These are phyloP conservation scores for Eupithecia dodoneata DNA, from an alignment of 2,888 invertebrate species.

Conservation along the genomic window DNA sequence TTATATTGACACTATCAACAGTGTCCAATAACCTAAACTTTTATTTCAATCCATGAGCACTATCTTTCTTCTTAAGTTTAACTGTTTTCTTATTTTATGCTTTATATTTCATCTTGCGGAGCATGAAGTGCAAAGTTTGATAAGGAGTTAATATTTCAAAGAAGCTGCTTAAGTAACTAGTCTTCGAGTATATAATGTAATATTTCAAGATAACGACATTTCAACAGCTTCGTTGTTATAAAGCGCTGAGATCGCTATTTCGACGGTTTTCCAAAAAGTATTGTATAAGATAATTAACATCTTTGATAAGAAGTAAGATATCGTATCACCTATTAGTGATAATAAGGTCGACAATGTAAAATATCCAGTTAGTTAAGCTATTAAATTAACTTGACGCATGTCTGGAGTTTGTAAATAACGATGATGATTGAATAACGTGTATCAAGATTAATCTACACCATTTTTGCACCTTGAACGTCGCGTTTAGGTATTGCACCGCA, in stretches of 20 bases:
- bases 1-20: too few relatives aligned
- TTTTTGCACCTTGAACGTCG: too few relatives aligned
- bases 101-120: conserved; percentile 19
- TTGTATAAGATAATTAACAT: not conserved
- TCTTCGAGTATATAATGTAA: not conserved
- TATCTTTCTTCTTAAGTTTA: not conserved
- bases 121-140: conserved; percentile 14
- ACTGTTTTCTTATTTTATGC: not conserved
- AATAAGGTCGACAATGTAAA: too few relatives aligned
- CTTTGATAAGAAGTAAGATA: not conserved
- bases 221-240: not conserved
- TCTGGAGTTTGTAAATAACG: not conserved
- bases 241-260: too few relatives aligned
- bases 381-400: not conserved
- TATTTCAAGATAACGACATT: not conserved
- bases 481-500: too few relatives aligned
- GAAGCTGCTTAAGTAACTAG: not conserved
- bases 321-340: too few relatives aligned
- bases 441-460: too few relatives aligned
- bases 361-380: not conserved
- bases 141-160: conserved; percentile 14
- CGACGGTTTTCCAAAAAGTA: not conserved
- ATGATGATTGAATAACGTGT: too few relatives aligned
- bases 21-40: too few relatives aligned
- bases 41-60: not conserved